Evolutionary conservation across 2,113 vertebrate species (phyloP).

Genomic region (Genyomyrus donnyi): DNA sequence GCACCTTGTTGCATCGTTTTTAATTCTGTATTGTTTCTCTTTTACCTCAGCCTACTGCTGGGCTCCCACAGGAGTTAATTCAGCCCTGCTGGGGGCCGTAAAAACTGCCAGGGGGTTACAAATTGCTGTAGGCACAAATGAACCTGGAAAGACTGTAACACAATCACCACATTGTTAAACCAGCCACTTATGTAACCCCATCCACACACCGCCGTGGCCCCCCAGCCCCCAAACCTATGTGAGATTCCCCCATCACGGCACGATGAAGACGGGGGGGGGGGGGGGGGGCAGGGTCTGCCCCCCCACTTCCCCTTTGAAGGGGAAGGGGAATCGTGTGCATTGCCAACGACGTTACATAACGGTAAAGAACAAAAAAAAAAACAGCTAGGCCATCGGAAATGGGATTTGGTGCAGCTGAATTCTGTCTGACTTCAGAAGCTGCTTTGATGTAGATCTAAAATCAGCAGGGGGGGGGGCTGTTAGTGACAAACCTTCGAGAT

Average conservation of each 20-base stretch:
- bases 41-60: neutral
- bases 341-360: neutral
- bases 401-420: neutral
- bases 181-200: neutral
- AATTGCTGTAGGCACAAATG: neutral
- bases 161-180: neutral
- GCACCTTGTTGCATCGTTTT: neutral
- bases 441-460: slow-evolving; percentile 22
- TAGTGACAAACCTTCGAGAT: neutral
- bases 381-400: neutral
- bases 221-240: neutral
- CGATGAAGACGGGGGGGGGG: neutral
- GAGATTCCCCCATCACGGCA: neutral
- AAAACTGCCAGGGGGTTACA: neutral
- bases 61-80: neutral
- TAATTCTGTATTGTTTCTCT: neutral
- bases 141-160: neutral
- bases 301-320: neutral
- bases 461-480: neutral
- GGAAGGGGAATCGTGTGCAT: neutral
- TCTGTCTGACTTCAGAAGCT: slow-evolving; percentile 24
- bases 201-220: neutral
- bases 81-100: neutral
- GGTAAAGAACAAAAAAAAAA: neutral
- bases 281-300: neutral